Evolutionary conservation across 2,113 vertebrate genomes (phyloP).

Genomic region (Dryoscopus gambensis): DNA sequence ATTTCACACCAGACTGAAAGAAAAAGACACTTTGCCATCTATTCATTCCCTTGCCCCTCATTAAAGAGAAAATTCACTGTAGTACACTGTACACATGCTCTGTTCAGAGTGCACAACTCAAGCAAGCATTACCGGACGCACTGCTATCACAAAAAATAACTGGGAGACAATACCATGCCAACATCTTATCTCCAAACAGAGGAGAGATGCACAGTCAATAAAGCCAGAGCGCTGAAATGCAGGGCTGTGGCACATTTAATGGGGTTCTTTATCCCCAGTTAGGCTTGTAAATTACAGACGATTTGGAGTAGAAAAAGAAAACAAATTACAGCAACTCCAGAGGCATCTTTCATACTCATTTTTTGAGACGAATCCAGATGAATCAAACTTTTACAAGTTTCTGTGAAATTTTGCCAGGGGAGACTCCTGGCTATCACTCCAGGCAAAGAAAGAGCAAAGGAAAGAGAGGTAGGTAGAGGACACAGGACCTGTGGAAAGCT

Average conservation of each 20-base stretch:
- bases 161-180: background rate
- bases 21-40: background rate
- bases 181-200: background rate
- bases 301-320: background rate
- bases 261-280: background rate
- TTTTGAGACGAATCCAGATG: background rate
- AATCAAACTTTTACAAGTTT: background rate
- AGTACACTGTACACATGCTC: background rate
- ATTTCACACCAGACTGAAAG: background rate
- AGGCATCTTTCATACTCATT: background rate
- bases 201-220: background rate
- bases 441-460: background rate
- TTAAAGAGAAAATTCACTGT: background rate
- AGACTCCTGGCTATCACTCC: background rate
- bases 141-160: background rate
- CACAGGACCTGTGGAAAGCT: background rate
- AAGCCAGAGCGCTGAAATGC: background rate
- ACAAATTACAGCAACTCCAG: background rate
- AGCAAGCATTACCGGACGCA: background rate
- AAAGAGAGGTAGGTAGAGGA: too few species aligned
- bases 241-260: fast-evolving
- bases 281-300: background rate
- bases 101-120: background rate
- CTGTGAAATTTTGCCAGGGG: background rate
- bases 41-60: background rate